These are phyloP conservation scores for Phenganax stokvisi DNA, from an alignment of 92 coral and sea anemone species.

Conservation along the genomic window DNA sequence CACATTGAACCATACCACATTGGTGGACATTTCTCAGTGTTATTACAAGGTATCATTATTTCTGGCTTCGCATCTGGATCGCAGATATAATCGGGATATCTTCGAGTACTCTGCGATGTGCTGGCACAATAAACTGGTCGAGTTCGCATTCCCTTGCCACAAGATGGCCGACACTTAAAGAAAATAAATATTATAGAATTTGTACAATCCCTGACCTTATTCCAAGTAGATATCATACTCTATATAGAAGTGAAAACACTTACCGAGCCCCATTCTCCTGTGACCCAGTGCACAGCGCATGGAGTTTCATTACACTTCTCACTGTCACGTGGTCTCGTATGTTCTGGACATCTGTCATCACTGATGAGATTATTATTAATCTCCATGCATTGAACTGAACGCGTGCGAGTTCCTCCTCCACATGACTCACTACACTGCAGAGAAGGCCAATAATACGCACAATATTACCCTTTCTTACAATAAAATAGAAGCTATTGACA, in stretches of 20 bases:
- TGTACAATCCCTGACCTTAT: background rate
- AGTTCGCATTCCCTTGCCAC: conserved; percentile 85
- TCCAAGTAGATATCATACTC: background rate
- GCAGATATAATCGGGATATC: conserved; percentile 75
- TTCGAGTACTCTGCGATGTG: conserved; percentile 46
- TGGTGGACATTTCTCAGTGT: conserved; percentile 61
- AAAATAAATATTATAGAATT: background rate
- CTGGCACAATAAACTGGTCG: conserved; percentile 86
- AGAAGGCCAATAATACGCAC: background rate
- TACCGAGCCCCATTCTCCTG: conserved; percentile 85
- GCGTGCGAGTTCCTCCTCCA: conserved; percentile 60
- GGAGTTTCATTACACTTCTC: conserved; percentile 77
- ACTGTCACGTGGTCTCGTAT: conserved; percentile 55
- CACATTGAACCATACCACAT: conserved; percentile 97
- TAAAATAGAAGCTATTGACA: too few species aligned
- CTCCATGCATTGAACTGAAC: conserved; percentile 58
- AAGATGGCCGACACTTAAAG: conserved; percentile 68
- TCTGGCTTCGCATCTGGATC: conserved; percentile 58
- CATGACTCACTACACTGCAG: conserved; percentile 74
- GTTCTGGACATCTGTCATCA: conserved; percentile 43
- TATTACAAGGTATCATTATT: conserved; percentile 54
- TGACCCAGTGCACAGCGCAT: conserved; percentile 71
- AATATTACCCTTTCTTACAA: too few species aligned
- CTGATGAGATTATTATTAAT: conserved; percentile 28
- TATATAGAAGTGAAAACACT: background rate